phyloP scores from a whole-genome alignment of 2,113 vertebrate species.

The Microcebus ravelobensis region DNA sequence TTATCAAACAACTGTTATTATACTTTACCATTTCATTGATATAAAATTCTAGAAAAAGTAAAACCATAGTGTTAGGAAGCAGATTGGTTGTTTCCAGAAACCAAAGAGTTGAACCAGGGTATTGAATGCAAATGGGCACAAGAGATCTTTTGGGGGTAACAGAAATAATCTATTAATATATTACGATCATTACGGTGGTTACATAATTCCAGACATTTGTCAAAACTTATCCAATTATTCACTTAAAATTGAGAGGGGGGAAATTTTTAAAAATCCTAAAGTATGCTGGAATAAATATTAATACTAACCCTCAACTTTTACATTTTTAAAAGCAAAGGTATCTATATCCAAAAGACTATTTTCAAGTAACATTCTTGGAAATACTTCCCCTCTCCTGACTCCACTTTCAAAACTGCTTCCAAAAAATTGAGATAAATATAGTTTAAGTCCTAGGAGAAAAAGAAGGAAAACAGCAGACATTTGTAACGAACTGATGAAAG shows the following conservation, averaged over 20 bases:
- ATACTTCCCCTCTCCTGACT: accelerated
- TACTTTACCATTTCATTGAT: background rate
- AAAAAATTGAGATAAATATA: background rate
- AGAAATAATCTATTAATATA: background rate
- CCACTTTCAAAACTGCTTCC: background rate
- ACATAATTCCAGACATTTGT: background rate
- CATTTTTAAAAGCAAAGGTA: background rate
- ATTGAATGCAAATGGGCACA: background rate
- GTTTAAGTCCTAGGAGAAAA: background rate
- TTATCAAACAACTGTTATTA: background rate
- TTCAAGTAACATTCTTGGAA: background rate
- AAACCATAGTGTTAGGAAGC: background rate
- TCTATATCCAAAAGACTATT: background rate
- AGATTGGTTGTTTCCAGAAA: background rate
- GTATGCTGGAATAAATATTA: background rate
- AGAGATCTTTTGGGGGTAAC: background rate
- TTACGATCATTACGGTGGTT: background rate
- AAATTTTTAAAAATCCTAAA: background rate
- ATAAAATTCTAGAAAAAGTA: background rate
- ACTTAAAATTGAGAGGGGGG: background rate
- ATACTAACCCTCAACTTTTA: background rate
- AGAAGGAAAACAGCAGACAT: background rate
- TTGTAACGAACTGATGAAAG: background rate
- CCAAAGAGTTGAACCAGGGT: background rate
- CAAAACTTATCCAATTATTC: background rate